phyloP scores from a whole-genome alignment of 2,888 invertebrate genomes.

The Metellina segmentata region DNA sequence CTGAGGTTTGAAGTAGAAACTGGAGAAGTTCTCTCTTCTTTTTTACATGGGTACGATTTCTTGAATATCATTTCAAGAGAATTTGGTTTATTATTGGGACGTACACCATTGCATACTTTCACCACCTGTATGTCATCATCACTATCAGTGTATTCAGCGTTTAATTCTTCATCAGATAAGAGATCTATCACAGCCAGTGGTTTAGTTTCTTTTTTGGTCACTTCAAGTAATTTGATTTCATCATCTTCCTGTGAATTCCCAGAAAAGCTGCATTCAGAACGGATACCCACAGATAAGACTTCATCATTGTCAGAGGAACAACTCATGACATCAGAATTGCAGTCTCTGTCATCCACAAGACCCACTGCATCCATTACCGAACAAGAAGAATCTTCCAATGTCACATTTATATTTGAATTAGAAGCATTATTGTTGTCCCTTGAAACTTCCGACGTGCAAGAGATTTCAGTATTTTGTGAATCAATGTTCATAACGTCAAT shows the following conservation, averaged over 20 bases:
- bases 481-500: conserved; percentile 51
- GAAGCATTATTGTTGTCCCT: background rate
- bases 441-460: conserved; percentile 6
- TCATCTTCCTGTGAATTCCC: conserved; percentile 37
- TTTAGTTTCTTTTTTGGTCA: conserved; percentile 58
- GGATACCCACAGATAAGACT: background rate
- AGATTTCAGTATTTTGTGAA: conserved; percentile 27
- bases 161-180: conserved; percentile 50
- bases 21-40: background rate
- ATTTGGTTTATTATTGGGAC: background rate
- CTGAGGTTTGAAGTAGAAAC: background rate
- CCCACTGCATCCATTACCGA: background rate
- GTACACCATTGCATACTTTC: background rate
- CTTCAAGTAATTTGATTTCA: conserved; percentile 61
- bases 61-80: background rate
- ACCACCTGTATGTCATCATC: conserved; percentile 56
- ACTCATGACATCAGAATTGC: conserved; percentile 41
- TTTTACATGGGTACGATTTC: conserved; percentile 3
- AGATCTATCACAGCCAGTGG: conserved; percentile 67
- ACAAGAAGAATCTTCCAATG: conserved; percentile 3
- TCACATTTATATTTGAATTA: background rate
- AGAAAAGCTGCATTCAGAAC: background rate
- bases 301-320: conserved; percentile 18
- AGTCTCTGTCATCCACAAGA: background rate
- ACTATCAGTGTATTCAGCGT: background rate